Conservation (phyloP, 2,797 vertebrate genomes). For the Alfaro cultratus region DNA sequence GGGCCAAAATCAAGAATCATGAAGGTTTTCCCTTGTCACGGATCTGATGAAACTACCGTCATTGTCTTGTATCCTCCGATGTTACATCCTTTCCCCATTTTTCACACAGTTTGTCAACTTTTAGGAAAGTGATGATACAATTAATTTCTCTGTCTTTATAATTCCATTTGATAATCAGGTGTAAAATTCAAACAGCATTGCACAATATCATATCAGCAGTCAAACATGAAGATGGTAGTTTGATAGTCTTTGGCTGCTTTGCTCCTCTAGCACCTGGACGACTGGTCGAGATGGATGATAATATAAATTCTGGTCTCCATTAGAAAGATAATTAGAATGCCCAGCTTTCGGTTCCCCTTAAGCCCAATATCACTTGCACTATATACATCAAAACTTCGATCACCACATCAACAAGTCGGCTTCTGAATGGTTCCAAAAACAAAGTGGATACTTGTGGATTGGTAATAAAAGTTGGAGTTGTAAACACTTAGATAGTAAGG, state of each 20-base stretch:
- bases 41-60: background rate
- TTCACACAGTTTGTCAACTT: background rate
- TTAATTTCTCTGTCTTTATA: background rate
- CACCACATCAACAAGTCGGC: background rate
- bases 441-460: background rate
- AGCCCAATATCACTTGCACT: background rate
- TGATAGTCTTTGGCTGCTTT: background rate
- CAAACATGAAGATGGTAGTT: background rate
- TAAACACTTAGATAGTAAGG: background rate
- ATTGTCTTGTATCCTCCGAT: background rate
- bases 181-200: background rate
- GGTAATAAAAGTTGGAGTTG: background rate
- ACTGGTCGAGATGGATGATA: background rate
- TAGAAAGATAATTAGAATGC: background rate
- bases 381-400: background rate
- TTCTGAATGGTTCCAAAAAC: background rate
- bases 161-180: background rate
- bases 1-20: background rate
- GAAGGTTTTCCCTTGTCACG: background rate
- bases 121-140: background rate
- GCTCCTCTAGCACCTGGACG: background rate
- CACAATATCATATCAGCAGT: background rate
- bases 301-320: background rate
- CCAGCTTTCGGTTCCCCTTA: background rate
- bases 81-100: background rate